Base-by-base conservation (phyloP, 92 coral and sea anemone genomes). In the Phymanthus crucifer region DNA sequence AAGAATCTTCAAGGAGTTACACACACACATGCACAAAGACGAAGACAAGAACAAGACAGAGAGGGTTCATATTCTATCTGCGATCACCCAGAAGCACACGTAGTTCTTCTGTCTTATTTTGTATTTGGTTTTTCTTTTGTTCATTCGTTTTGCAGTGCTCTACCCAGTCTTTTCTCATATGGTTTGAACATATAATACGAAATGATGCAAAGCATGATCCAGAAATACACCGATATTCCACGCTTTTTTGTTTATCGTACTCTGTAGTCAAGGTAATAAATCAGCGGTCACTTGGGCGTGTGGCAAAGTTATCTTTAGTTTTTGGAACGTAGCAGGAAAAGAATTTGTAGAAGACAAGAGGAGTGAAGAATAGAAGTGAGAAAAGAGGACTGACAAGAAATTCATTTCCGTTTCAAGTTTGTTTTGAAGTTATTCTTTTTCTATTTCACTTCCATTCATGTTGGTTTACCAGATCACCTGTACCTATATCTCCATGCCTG, bases 361-460 rank as follows among this genome's bases (percentile, higher is more conserved):
- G n/a, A 50, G 58, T 50, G 26, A 50, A 54, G 64, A 21, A 54
- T 54, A 54, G 64, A 54, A 54, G 64, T 54, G 64, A 54, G 64
- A 54, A 21, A 24, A 21, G 29, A 21, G 64, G n/a, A 0, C n/a
- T 13, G 7, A 43, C 1, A 43, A n/a, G 50, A 45, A 45, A 17
- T 45, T 17, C 50, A 17, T 45, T 54, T 54, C 21, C 64, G 19
- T 54, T 6, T 6, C 10, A 61, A 1, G 34, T 24, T 43, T 12
- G 48, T 24, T 61, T 29, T 74, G 65, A 12, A 32, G 36, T 45
- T 13, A 48, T 32, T 9, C 31, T 26, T 31, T 76, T 54, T 38
- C 17, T 34, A 66, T 21, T 58, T 76, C 80, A 52, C 80, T 76
- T 76, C 80, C 80, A 76, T 76, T 58, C 80, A 76, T 76, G 47